Percentiles rank a stretch among this genome's conserved stretches.
phyloP scores from a whole-genome alignment of 2,888 invertebrate genomes.

The Monopis laevigella region DNA sequence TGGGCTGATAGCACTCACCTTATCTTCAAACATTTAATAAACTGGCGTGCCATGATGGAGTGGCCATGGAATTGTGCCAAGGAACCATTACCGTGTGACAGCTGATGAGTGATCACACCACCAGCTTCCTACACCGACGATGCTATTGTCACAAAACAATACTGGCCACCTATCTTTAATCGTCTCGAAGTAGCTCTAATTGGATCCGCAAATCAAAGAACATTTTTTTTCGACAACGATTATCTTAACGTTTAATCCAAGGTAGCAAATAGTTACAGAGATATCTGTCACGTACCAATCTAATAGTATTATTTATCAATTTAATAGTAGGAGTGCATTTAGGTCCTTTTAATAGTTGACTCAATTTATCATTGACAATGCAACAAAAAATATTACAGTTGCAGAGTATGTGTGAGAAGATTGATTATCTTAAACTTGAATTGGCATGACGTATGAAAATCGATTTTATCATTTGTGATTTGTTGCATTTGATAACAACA shows the following conservation, averaged over 20 bases:
- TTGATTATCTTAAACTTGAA: too few species aligned
- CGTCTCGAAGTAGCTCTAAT: constrained; percentile 58
- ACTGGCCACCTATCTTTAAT: constrained; percentile 51
- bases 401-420: too few species aligned
- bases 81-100: constrained; percentile 47
- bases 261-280: constrained; percentile 8
- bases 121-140: constrained; percentile 39
- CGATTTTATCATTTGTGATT: too few species aligned
- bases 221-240: constrained; percentile 22
- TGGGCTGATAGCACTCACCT: constrained; percentile 27
- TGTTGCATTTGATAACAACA: too few species aligned
- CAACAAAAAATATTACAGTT: too few species aligned
- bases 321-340: too few species aligned
- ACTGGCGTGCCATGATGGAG: constrained; percentile 52
- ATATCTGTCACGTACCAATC: constrained; percentile 7
- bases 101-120: constrained; percentile 50
- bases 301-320: too few species aligned
- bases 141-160: constrained; percentile 56
- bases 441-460: too few species aligned
- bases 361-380: too few species aligned
- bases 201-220: constrained; percentile 49
- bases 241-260: constrained; percentile 10
- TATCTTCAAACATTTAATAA: constrained; percentile 51
- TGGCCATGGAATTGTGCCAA: constrained; percentile 22
- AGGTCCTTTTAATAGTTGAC: too few species aligned